Percentiles rank a stretch among this genome's conserved stretches.
Conservation (phyloP, 2,888 invertebrate genomes). For the Scaptomyza reducta region DNA sequence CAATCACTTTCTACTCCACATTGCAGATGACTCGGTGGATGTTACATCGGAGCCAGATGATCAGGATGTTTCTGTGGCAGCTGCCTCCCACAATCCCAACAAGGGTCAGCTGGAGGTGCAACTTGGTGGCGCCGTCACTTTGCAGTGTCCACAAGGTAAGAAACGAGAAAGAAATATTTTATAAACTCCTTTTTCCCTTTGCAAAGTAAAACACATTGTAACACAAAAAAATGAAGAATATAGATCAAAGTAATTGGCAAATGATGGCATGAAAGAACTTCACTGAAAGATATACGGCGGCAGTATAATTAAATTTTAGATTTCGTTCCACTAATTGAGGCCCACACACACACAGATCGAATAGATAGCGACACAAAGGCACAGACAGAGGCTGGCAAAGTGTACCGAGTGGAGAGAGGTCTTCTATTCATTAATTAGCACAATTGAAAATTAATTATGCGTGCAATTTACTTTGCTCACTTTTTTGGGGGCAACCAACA, state of each 20-base stretch:
- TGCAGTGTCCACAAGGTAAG: constrained; percentile 92
- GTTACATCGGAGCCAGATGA: constrained; percentile 87
- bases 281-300: constrained; percentile 30
- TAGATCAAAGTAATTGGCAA: constrained; percentile 48
- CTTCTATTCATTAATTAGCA: constrained; percentile 76
- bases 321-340: constrained; percentile 52
- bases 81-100: constrained; percentile 84
- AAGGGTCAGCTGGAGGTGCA: constrained; percentile 91
- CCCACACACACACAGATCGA: constrained; percentile 29
- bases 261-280: neutral
- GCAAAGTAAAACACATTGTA: constrained; percentile 86
- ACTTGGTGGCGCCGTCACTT: constrained; percentile 93
- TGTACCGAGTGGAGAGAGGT: constrained; percentile 18
- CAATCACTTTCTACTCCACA: constrained; percentile 1
- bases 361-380: constrained; percentile 21
- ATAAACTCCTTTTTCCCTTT: neutral
- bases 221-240: neutral
- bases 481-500: constrained; percentile 45
- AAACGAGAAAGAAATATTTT: neutral
- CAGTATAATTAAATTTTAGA: constrained; percentile 65
- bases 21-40: constrained; percentile 85
- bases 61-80: constrained; percentile 86
- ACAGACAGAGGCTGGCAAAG: constrained; percentile 7
- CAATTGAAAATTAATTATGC: constrained; percentile 82
- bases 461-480: constrained; percentile 80